Evolutionary conservation across 2,797 vertebrate genomes (phyloP), one percentile per base, ranked within the genome.

Genomic region (Phoxinus dragarum): DNA sequence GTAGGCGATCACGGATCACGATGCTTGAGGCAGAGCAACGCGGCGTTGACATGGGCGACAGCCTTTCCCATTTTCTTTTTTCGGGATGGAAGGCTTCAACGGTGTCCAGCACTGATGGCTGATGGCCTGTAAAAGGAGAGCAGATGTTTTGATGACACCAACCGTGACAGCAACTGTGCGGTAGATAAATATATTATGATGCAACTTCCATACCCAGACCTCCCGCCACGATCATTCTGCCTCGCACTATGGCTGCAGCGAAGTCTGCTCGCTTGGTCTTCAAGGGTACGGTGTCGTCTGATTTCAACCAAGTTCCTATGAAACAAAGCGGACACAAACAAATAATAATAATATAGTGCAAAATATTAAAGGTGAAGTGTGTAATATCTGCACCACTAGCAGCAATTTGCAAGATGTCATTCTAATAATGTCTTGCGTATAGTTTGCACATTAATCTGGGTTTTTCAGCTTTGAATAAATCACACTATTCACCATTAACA

Each of bases 231-330:
- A 99, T 64, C 49, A 98, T 96, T 88, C 98, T 93, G 74, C 97
- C 98, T 2, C 95, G 95, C 92, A 99, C 93, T 89, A 94, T 95
- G 34, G 96, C 97, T 0, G 97, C 94, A 36, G 96, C 96, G 4
- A 99, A 99, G 91, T 99, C 98, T 2, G 98, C 98, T 73, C 98
- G 94, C 88, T 97, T 97, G 47, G 97, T 99, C 94, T 97, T 99
- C 95, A 99, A 95, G 82, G 95, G 94, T 81, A 95, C 95, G 0
- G 96, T 98, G 49, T 97, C 96, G 73, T 98, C 97, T 21, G 94
- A 96, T 94, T 97, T 98, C 93, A 98, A 89, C 98, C 98, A 99
- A 5, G 89, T 91, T 2, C 97, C 98, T 99, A 84, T 9, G 27
- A 42, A 49, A 78, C 17, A 84, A 72, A 85, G 36, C 8, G 4